Percentiles rank a stretch among this genome's conserved stretches.
phyloP scores from a whole-genome alignment of 2,888 invertebrate species.

The Cremastinae sp. region DNA sequence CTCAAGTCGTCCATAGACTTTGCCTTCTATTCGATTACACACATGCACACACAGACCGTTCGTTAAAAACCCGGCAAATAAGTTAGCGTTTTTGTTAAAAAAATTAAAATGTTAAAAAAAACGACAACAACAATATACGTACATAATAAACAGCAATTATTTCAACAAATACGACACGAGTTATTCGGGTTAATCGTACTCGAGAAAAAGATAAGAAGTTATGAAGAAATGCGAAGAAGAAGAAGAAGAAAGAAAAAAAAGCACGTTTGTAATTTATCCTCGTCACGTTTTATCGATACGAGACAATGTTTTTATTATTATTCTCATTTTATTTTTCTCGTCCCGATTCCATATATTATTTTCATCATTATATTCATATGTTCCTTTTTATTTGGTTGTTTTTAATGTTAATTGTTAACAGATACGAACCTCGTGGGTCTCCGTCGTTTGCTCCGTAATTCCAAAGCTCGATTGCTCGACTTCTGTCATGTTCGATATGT shows the following conservation, averaged over 20 bases:
- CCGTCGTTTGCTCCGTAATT: conserved; percentile 72
- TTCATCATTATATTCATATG: not conserved
- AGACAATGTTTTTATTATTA: conserved; percentile 19
- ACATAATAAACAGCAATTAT: conserved; percentile 13
- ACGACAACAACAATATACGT: not conserved
- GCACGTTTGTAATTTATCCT: conserved; percentile 15
- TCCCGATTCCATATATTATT: not conserved
- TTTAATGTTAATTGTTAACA: conserved; percentile 40
- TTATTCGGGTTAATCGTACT: conserved; percentile 41
- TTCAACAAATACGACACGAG: conserved; percentile 28
- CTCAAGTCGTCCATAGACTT: conserved; percentile 82
- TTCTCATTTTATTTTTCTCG: not conserved
- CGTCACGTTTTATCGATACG: conserved; percentile 29
- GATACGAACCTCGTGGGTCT: conserved; percentile 75
- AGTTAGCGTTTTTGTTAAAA: conserved; percentile 37
- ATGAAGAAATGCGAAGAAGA: conserved; percentile 3
- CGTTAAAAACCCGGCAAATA: conserved; percentile 61
- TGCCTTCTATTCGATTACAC: conserved; percentile 80
- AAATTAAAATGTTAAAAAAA: conserved; percentile 36
- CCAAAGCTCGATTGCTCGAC: conserved; percentile 76
- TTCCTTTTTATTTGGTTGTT: not conserved
- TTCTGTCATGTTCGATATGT: conserved; percentile 83
- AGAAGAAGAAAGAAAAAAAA: conserved; percentile 3
- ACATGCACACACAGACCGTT: conserved; percentile 46
- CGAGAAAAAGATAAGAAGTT: not conserved